Evolutionary conservation across 2,888 invertebrate species (phyloP), one percentile per base, ranked within the genome.

Genomic region (Abrostola triplasia): DNA sequence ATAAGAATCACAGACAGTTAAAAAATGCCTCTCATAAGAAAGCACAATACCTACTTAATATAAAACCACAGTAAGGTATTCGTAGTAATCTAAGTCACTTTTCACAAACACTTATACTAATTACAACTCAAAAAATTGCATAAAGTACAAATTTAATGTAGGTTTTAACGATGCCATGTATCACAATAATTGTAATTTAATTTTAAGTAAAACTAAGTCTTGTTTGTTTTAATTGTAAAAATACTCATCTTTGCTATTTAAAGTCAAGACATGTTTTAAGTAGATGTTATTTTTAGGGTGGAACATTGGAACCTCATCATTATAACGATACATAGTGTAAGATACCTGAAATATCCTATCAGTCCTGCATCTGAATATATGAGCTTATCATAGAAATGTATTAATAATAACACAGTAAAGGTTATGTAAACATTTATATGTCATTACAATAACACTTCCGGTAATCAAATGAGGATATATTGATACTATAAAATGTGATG

Each of bases 111-210:
- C 79, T 69, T 67, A 69, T 61, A 73, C 73, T 73, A 63, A 79
- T 70, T 59, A 48, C 71, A 75, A 81, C 63, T 71, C 42, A 69
- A 80, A 79, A 82, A 77, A 77, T 70, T 68, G 59, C 59, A 63
- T 66, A 72, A 85, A 90, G 91, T 91, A 91, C 90, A 90, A 91
- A 91, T 84, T 83, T 82, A 81, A 80, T 82, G 67, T 84, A 84
- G 80, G 82, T 76, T 65, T 80, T 79, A 84, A 80, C 80, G 87
- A 88, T 91, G 92, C 92, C 91, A 92, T 92, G 88, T 86, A 84
- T 86, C 84, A 85, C 80, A 80, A 52, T 73, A 70, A 65, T 63
- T 73, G 4, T 75, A 77, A 73, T 70, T 44, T 77, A 75, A 61
- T 56, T 59, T 66, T 73, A 78, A 61, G 59, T 63, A 44, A 11